These are phyloP conservation scores for Drosophila prosaltans DNA, from an alignment of 1,140 invertebrate species.

Conservation along the genomic window DNA sequence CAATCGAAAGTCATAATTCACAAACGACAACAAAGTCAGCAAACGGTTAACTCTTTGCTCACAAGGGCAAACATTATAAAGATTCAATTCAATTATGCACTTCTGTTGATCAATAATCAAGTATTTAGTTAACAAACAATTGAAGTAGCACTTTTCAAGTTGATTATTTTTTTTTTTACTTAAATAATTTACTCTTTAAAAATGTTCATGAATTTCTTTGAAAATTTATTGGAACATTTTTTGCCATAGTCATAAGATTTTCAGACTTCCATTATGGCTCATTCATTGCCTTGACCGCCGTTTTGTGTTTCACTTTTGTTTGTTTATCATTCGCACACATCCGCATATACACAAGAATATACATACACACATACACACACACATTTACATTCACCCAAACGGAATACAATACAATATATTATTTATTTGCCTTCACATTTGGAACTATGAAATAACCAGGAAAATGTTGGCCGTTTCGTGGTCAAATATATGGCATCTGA, in stretches of 20 bases:
- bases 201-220: not conserved
- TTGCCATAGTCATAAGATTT: conserved; percentile 6
- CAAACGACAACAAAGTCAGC: not conserved
- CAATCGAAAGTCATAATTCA: conserved; percentile 14
- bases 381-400: not conserved
- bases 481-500: conserved; percentile 62
- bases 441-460: conserved; percentile 72
- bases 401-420: conserved; percentile 57
- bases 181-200: too few relatives aligned
- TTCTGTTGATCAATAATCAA: not conserved
- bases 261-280: not conserved
- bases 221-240: conserved; percentile 1
- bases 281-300: conserved; percentile 53
- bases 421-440: conserved; percentile 72
- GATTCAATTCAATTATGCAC: conserved; percentile 7
- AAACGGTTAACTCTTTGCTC: not conserved
- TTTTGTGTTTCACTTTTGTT: conserved; percentile 68
- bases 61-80: not conserved
- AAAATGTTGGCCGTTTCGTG: conserved; percentile 69
- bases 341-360: not conserved
- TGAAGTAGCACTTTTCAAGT: not conserved
- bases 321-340: conserved; percentile 47
- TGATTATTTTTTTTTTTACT: not conserved
- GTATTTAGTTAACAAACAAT: conserved; percentile 7
- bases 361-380: conserved; percentile 10